Evolutionary conservation across 2,797 vertebrate species (phyloP).

Genomic region (Adelosebastes latens): DNA sequence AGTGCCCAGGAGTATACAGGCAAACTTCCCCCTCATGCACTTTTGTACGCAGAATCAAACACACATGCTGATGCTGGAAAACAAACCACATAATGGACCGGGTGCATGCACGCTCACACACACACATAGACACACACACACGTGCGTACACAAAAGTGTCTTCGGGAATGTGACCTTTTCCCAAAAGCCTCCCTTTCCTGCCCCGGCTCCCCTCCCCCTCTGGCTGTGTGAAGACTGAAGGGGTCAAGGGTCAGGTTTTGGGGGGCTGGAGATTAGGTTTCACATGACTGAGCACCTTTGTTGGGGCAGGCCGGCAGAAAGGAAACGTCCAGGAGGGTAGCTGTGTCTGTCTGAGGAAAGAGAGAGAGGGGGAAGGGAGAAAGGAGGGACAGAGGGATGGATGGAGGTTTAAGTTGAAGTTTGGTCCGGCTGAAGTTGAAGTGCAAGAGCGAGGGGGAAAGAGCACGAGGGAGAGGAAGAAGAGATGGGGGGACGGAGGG

Average conservation of each 20-base stretch:
- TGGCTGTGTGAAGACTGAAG: conserved; percentile 84
- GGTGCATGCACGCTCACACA: conserved; percentile 30
- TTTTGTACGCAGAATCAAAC: conserved; percentile 67
- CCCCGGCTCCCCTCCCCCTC: conserved; percentile 79
- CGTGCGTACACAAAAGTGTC: conserved; percentile 75
- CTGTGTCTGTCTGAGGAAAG: conserved; percentile 81
- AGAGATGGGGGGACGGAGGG: neutral
- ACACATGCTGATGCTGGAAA: conserved; percentile 68
- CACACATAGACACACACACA: conserved; percentile 55
- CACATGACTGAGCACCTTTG: conserved; percentile 89
- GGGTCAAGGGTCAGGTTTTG: conserved; percentile 85
- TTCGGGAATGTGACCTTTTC: conserved; percentile 84
- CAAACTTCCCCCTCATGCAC: conserved; percentile 38
- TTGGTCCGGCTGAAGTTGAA: conserved; percentile 64
- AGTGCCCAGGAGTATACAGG: conserved; percentile 38
- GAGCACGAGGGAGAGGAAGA: conserved; percentile 2
- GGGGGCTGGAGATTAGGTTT: conserved; percentile 86
- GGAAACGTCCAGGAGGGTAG: conserved; percentile 85
- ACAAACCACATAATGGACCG: conserved; percentile 71
- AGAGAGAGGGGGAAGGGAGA: conserved; percentile 2
- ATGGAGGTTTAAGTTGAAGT: conserved; percentile 61
- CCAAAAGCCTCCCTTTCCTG: conserved; percentile 84
- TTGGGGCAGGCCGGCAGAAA: conserved; percentile 82
- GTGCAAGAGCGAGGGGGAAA: conserved; percentile 45
- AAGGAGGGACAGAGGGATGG: conserved; percentile 53